Base-by-base conservation (phyloP, 1,140 invertebrate genomes). In the Caenorhabditis remanei region DNA sequence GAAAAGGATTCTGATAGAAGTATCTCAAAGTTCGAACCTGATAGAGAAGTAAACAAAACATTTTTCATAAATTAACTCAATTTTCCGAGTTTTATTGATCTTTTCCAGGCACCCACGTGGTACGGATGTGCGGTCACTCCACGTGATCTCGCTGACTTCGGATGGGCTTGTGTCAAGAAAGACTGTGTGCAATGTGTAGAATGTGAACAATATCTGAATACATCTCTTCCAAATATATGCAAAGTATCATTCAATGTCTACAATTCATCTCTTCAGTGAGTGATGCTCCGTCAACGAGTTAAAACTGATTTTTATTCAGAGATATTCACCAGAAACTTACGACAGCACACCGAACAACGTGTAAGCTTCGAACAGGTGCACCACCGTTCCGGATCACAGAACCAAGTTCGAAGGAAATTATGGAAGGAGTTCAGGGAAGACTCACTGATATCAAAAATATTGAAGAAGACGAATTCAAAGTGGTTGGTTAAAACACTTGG, bases 241-340 rank as follows among this genome's bases (percentile, higher is more conserved):
- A 79, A 79, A 79, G 71, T 79, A 48, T 79, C 71, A 24, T 79
- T 79, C 71, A 79, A 79, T n/a, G 71, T 79, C 21, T 79, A 79
- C 71, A 79, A 79, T 21, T 79, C 71, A 50, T 24, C 46, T 11
- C 71, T 79, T 13, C 71, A 79, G 71, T 79, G 11, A 79, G 71
- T 46, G 2, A 50, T 24, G 13, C 19, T 50, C 11, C n/a, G 2
- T 21, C 2, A 24, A 4, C 53, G 8, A 0, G 41, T n/a, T n/a
- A 19, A 19, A 58, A 19, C 8, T n/a, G 19, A 32, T 32, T 79
- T 24, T 24, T 6, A 24, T 79, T 21, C 71, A 79, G 71, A 79
- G 71, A 79, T 8, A 50, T 79, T 24, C 71, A 79, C 46, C 7
- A 79, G 9, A n/a, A 50, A 50, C 24, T 79, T 46, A 5, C 46